phyloP scores from a whole-genome alignment of 2,113 vertebrate species.

The Physeter macrocephalus region DNA sequence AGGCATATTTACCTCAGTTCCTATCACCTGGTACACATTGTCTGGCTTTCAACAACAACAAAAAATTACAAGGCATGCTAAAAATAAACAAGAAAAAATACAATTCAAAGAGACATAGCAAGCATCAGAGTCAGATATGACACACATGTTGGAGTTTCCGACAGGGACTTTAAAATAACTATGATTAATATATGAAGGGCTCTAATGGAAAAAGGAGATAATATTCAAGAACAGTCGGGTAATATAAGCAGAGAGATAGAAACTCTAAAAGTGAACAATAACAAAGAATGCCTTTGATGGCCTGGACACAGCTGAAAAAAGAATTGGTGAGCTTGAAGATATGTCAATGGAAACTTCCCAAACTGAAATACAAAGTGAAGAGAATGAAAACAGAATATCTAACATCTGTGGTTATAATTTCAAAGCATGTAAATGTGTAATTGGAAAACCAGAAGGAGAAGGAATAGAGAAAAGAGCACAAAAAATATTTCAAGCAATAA shows the following conservation, averaged over 20 bases:
- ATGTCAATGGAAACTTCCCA: neutral
- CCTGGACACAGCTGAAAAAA: neutral
- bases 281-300: neutral
- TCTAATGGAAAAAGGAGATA: neutral
- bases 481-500: neutral
- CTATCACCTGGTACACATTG: neutral
- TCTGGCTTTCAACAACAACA: neutral
- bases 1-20: neutral
- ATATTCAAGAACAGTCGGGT: neutral
- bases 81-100: neutral
- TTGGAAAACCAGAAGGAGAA: neutral
- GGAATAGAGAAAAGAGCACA: neutral
- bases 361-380: neutral
- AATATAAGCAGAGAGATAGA: neutral
- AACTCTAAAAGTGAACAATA: neutral
- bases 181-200: neutral
- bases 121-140: neutral
- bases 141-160: neutral
- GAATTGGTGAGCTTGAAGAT: neutral
- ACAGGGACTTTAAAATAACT: neutral
- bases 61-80: neutral
- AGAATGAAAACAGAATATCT: neutral
- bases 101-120: neutral
- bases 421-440: neutral
- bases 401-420: neutral